These are phyloP conservation scores for Wiebesia pumilae DNA, from an alignment of 1,140 invertebrate genomes.

Conservation along the genomic window DNA sequence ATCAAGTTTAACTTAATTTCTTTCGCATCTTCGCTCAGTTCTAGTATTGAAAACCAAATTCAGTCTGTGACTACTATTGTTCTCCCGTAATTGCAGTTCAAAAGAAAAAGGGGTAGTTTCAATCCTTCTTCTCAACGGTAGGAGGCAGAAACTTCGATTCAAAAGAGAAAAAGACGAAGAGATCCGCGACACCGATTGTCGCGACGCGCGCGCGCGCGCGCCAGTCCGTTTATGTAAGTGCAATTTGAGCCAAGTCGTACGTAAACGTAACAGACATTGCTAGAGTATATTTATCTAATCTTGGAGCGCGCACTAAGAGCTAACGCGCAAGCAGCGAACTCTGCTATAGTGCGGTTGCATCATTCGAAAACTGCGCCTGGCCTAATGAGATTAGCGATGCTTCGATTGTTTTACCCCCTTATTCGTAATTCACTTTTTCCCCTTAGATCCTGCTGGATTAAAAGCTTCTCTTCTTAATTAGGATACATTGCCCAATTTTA, in stretches of 20 bases:
- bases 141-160: not conserved
- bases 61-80: not conserved
- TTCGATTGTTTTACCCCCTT: slow-evolving; percentile 15
- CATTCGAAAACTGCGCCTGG: slow-evolving; percentile 36
- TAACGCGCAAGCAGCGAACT: slow-evolving; percentile 16
- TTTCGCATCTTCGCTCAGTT: not conserved
- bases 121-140: not conserved
- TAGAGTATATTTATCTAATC: slow-evolving; percentile 62
- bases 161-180: not conserved
- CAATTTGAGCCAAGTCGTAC: slow-evolving; percentile 53
- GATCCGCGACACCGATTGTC: slow-evolving; percentile 41
- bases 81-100: not conserved
- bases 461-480: too few relatives aligned
- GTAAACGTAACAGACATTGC: slow-evolving; percentile 56
- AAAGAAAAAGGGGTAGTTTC: not conserved
- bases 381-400: slow-evolving; percentile 46
- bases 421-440: not conserved
- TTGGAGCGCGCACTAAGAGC: slow-evolving; percentile 47
- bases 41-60: too few relatives aligned
- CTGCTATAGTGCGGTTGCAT: not conserved
- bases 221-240: slow-evolving; percentile 58
- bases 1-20: not conserved
- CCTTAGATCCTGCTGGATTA: not conserved
- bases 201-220: slow-evolving; percentile 14
- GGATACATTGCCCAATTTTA: too few relatives aligned